phyloP scores from a whole-genome alignment of 2,113 vertebrate species.

The Empidonax traillii region DNA sequence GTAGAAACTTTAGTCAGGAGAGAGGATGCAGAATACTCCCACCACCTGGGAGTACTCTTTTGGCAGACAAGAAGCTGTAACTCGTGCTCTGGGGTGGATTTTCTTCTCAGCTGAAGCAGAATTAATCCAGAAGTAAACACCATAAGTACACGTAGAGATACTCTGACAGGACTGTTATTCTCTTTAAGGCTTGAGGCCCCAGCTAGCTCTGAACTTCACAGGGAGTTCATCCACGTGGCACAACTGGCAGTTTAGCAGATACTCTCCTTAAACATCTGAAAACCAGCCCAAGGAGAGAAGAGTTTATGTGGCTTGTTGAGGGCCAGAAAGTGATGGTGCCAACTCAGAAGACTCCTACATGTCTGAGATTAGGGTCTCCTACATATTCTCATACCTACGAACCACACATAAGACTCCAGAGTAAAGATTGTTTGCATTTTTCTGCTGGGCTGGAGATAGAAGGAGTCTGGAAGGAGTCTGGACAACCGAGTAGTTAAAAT shows the following conservation, averaged over 20 bases:
- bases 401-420: not conserved
- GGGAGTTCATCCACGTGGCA: not conserved
- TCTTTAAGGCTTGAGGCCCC: not conserved
- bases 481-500: not conserved
- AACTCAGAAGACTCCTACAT: not conserved
- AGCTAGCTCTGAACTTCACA: not conserved
- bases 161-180: not conserved
- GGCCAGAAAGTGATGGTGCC: not conserved
- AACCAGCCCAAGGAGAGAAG: not conserved
- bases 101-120: not conserved
- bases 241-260: not conserved
- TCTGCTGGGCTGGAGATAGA: not conserved
- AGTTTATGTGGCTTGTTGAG: not conserved
- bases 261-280: not conserved
- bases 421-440: not conserved
- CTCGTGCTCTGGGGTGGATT: not conserved
- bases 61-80: not conserved
- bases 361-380: not conserved
- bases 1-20: not conserved
- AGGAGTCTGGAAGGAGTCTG: not conserved
- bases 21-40: fast-evolving
- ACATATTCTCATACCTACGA: not conserved
- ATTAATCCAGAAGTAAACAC: not conserved
- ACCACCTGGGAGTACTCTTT: not conserved
- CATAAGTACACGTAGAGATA: not conserved